phyloP scores from a whole-genome alignment of 2,888 invertebrate genomes.

The Lymantria monacha region DNA sequence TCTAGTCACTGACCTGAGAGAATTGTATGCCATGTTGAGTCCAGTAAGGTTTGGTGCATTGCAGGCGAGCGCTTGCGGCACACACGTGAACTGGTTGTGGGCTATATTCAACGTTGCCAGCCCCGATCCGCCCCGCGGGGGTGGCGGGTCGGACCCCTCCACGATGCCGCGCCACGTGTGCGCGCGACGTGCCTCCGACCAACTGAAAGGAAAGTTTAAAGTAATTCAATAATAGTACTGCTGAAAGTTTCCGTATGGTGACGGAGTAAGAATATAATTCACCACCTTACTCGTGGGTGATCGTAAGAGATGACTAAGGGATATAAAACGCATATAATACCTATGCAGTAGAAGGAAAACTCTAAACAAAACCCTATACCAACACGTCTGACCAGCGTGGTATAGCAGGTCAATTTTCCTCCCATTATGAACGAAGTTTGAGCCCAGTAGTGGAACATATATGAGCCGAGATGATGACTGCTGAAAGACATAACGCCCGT shows the following conservation, averaged over 20 bases:
- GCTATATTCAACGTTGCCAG: slow-evolving; percentile 91
- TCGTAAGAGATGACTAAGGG: too few species aligned
- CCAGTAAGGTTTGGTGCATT: slow-evolving; percentile 92
- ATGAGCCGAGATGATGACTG: too few species aligned
- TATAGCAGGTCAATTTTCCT: too few species aligned
- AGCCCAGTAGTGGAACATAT: too few species aligned
- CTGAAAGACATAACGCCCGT: too few species aligned
- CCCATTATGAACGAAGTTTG: too few species aligned
- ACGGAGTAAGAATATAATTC: too few species aligned
- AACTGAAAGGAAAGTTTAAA: slow-evolving; percentile 59
- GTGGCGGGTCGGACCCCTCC: slow-evolving; percentile 21
- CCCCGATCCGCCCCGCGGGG: slow-evolving; percentile 83
- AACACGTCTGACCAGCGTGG: too few species aligned
- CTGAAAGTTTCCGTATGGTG: background rate
- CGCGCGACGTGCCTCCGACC: slow-evolving; percentile 86
- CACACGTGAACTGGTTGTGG: slow-evolving; percentile 93
- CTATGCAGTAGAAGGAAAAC: too few species aligned
- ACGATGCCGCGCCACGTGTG: slow-evolving; percentile 87
- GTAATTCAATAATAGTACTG: background rate
- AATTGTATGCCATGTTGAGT: slow-evolving; percentile 96
- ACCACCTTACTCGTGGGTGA: too few species aligned
- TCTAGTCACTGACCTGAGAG: slow-evolving; percentile 70
- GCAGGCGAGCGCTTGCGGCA: slow-evolving; percentile 95
- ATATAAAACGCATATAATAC: too few species aligned
- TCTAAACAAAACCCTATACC: too few species aligned